phyloP scores from a whole-genome alignment of 1,140 invertebrate species.

The Gryon sp. region DNA sequence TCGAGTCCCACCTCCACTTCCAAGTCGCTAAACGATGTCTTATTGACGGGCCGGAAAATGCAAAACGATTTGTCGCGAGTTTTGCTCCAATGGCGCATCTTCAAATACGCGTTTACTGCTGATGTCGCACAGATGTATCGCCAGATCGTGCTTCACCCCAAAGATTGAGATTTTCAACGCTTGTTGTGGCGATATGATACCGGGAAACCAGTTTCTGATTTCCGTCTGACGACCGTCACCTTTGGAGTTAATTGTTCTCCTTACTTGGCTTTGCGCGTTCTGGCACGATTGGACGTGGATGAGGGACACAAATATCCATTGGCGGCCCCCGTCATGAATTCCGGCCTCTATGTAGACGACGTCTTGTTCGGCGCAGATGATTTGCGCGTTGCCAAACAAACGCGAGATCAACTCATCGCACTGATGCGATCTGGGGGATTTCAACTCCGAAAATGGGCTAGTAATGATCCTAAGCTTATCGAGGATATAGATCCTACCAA shows the following conservation, averaged over 20 bases:
- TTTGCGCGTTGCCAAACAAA: not conserved
- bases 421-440: conserved; percentile 52
- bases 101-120: not conserved
- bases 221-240: conserved; percentile 14
- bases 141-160: conserved; percentile 2
- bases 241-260: conserved; percentile 16
- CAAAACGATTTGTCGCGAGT: not conserved
- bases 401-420: conserved; percentile 29
- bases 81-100: not conserved
- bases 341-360: not conserved
- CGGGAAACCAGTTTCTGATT: not conserved
- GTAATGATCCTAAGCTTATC: conserved; percentile 33
- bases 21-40: not conserved
- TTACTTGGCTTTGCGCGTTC: conserved; percentile 14
- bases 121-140: conserved; percentile 35
- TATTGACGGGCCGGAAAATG: not conserved
- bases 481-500: conserved; percentile 5
- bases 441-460: conserved; percentile 62
- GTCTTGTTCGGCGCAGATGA: not conserved
- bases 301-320: not conserved
- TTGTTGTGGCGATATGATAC: conserved; percentile 2
- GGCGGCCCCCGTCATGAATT: not conserved
- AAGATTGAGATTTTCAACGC: conserved; percentile 3
- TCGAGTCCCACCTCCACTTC: not conserved
- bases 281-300: conserved; percentile 3